Evolutionary conservation across 2,888 invertebrate species (phyloP).

Genomic region (Brenthis daphne): DNA sequence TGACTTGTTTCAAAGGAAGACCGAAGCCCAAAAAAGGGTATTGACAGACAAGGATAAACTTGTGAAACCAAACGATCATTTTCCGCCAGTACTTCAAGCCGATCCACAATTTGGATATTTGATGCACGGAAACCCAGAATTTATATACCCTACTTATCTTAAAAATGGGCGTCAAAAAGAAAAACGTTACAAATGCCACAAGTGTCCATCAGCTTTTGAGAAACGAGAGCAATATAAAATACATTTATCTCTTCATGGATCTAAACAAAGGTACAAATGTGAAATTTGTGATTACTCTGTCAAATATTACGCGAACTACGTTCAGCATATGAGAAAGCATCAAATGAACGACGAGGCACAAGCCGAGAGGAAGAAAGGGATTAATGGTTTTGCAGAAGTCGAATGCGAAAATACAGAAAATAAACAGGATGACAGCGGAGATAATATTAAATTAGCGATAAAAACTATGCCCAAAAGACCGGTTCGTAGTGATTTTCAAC

Average conservation of each 20-base stretch:
- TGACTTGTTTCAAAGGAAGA: slow-evolving; percentile 84
- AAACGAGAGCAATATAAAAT: slow-evolving; percentile 92
- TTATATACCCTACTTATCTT: slow-evolving; percentile 87
- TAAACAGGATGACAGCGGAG: slow-evolving; percentile 57
- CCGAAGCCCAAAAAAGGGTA: slow-evolving; percentile 81
- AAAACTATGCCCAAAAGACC: slow-evolving; percentile 74
- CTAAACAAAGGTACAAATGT: slow-evolving; percentile 91
- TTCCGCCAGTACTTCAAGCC: slow-evolving; percentile 77
- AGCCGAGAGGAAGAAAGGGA: slow-evolving; percentile 78
- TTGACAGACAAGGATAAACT: slow-evolving; percentile 75
- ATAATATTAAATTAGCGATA: slow-evolving; percentile 71
- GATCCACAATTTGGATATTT: slow-evolving; percentile 86
- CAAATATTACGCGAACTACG: slow-evolving; percentile 91
- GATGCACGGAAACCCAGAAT: slow-evolving; percentile 89
- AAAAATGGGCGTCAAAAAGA: slow-evolving; percentile 89
- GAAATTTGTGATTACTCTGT: slow-evolving; percentile 94
- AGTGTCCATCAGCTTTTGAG: slow-evolving; percentile 94
- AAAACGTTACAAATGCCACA: slow-evolving; percentile 91
- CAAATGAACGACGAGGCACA: slow-evolving; percentile 86
- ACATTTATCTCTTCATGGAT: slow-evolving; percentile 91
- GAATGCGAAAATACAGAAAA: slow-evolving; percentile 52
- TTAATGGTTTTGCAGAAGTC: slow-evolving; percentile 52
- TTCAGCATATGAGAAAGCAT: slow-evolving; percentile 91
- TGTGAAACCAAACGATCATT: slow-evolving; percentile 78
- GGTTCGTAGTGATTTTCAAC: slow-evolving; percentile 75